Conservation (phyloP, 2,113 vertebrate species). For the Chaetura pelagica region DNA sequence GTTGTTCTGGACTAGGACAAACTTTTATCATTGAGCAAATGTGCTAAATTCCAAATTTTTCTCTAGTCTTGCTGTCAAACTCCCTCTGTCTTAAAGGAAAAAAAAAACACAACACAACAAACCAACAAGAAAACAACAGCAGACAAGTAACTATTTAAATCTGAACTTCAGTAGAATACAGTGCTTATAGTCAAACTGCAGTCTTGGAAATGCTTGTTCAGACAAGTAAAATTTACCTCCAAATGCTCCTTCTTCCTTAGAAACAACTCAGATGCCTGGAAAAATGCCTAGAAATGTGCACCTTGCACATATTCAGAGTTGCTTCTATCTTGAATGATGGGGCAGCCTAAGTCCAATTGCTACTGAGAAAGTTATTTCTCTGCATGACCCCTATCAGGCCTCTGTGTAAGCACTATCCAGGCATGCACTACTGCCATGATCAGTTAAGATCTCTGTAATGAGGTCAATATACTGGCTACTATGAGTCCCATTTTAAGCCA, state of each 20-base stretch:
- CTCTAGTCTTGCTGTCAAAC: not conserved
- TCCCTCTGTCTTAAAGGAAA: not conserved
- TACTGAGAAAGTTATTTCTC: not conserved
- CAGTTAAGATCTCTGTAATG: not conserved
- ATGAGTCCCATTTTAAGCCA: not conserved
- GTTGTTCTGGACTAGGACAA: not conserved
- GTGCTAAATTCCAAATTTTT: not conserved
- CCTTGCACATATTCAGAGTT: not conserved
- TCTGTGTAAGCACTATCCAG: not conserved
- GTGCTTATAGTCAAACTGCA: not conserved
- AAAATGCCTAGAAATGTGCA: not conserved
- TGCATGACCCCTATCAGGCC: not conserved
- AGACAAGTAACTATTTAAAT: not conserved
- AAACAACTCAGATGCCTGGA: not conserved
- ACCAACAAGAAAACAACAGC: too few species aligned
- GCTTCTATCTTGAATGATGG: not conserved
- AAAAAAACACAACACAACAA: not conserved
- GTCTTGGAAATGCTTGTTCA: not conserved
- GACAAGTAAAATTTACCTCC: not conserved
- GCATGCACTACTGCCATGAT: not conserved
- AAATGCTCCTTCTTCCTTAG: not conserved
- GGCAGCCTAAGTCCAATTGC: not conserved
- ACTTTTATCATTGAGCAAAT: not conserved
- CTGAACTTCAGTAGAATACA: not conserved
- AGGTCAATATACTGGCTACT: not conserved